phyloP scores from a whole-genome alignment of 2,113 vertebrate species.

The Cyanoderma ruficeps region DNA sequence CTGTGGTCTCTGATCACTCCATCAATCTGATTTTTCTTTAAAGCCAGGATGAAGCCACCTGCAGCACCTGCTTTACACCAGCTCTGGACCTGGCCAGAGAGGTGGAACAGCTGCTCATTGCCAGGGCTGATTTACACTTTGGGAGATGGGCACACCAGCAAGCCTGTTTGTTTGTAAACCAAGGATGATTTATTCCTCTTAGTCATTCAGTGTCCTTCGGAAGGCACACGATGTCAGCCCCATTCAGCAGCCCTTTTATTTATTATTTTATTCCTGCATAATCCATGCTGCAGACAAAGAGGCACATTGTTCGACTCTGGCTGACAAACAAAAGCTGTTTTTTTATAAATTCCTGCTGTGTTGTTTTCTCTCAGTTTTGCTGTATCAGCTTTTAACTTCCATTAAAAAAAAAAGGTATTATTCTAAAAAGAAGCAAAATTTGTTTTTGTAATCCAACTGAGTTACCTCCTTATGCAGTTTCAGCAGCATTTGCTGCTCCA shows the following conservation, averaged over 20 bases:
- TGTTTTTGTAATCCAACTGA: background rate
- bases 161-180: background rate
- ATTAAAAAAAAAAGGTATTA: background rate
- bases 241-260: conserved; percentile 30
- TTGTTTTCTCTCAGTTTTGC: conserved; percentile 6
- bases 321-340: conserved; percentile 6
- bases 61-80: background rate
- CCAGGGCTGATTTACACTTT: background rate
- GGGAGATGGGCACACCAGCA: background rate
- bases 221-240: background rate
- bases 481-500: background rate
- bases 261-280: conserved; percentile 41
- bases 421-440: background rate
- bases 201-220: background rate
- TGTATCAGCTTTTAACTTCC: background rate
- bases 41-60: background rate
- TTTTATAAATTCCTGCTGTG: background rate
- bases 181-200: background rate
- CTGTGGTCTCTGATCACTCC: background rate
- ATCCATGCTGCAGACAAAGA: background rate
- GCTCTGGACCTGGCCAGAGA: background rate
- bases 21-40: background rate
- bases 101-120: background rate
- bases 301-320: background rate
- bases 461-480: background rate